phyloP scores from a whole-genome alignment of 2,113 vertebrate species.

The Trematocara variabile region DNA sequence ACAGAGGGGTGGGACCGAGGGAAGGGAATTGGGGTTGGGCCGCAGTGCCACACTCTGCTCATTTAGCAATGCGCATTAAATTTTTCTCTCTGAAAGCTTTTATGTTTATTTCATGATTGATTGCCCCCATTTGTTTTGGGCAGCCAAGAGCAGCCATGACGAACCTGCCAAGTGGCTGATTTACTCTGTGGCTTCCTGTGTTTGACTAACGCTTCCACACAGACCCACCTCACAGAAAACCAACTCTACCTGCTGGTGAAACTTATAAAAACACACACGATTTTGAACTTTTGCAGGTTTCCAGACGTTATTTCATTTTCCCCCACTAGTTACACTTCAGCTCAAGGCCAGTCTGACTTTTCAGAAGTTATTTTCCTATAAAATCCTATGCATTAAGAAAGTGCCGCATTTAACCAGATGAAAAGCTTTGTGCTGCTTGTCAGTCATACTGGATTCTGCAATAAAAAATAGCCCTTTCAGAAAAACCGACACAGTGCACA shows the following conservation, averaged over 20 bases:
- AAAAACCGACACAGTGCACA: not conserved
- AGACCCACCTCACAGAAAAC: slow-evolving; percentile 50
- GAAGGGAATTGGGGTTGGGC: not conserved
- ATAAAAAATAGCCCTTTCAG: not conserved
- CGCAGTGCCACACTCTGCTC: slow-evolving; percentile 15
- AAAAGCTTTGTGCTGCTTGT: not conserved
- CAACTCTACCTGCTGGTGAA: slow-evolving; percentile 35
- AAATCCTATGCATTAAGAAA: not conserved
- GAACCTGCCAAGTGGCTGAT: slow-evolving; percentile 59
- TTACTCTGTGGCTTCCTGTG: slow-evolving; percentile 60
- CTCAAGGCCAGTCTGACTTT: not conserved
- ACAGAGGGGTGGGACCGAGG: not conserved
- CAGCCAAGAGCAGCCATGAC: slow-evolving; percentile 17
- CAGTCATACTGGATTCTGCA: not conserved
- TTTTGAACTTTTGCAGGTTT: not conserved
- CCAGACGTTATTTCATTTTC: not conserved
- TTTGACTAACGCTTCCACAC: slow-evolving; percentile 62
- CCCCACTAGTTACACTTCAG: not conserved
- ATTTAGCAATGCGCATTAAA: slow-evolving; percentile 29
- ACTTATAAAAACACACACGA: not conserved
- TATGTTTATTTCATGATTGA: slow-evolving; percentile 59
- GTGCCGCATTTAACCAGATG: not conserved
- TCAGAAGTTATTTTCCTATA: not conserved
- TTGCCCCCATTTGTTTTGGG: slow-evolving; percentile 55
- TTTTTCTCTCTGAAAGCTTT: slow-evolving; percentile 38